Evolutionary conservation across 2,888 invertebrate species (phyloP), one percentile per base, ranked within the genome.

Genomic region (Sphaeridia pumilis): DNA sequence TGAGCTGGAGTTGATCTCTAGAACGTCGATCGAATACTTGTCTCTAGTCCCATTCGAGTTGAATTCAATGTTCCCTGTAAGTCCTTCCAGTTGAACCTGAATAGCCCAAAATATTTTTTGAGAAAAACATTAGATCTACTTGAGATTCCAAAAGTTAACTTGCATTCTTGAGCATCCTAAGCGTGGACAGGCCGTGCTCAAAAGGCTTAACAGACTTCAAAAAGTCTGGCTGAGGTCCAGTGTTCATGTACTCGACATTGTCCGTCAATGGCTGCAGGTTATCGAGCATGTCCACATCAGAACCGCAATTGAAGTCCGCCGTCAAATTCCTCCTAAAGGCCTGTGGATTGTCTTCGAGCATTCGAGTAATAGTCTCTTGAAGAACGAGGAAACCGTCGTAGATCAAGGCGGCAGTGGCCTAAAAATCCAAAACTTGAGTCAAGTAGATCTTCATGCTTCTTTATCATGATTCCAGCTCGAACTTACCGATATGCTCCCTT

Each of bases 401-500:
- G 83, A 93, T 92, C 58, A 95, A 76, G 0, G 94, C 94, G 1
- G 92, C 87, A 73, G 90, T 87, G 2, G 93, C 89, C 89, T 89
- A 4, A 49, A 49, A 48, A n/a, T n/a, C n/a, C n/a, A n/a, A n/a
- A n/a, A n/a, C n/a, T n/a, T n/a, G n/a, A n/a, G n/a, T n/a, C n/a
- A n/a, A n/a, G n/a, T n/a, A n/a, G n/a, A n/a, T n/a, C n/a, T n/a
- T n/a, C n/a, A n/a, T n/a, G n/a, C n/a, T n/a, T n/a, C n/a, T n/a
- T 14, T 17, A 31, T 26, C n/a, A n/a, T 77, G n/a, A n/a, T n/a
- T n/a, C n/a, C n/a, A n/a, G n/a, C n/a, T n/a, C n/a, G n/a, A n/a
- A n/a, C n/a, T n/a, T 75, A 87, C 87, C 70, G 89, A 89, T 73
- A 93, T 84, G 5, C 12, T 17, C 7, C 38, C 38, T 17, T 20